Percentiles rank a stretch among this genome's conserved stretches.
phyloP scores from a whole-genome alignment of 37 sponge, comb jelly and placozoan species.

The Spongilla lacustris region DNA sequence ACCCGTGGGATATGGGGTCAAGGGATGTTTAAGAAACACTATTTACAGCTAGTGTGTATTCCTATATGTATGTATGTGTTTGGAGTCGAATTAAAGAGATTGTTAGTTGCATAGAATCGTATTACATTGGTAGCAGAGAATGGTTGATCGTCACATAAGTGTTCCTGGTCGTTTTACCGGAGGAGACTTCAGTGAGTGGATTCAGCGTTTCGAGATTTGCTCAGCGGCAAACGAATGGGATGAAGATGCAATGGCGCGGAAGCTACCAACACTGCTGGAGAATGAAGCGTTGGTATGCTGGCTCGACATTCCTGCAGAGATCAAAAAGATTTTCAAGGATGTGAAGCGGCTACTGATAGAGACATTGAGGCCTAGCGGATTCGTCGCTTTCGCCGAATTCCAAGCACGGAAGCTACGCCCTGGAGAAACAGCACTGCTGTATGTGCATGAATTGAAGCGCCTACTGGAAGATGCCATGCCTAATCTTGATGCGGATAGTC shows the following conservation, averaged over 20 bases:
- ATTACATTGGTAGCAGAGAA: constrained; percentile 66
- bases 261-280: constrained; percentile 42
- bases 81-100: background rate
- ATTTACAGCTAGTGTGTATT: too few relatives aligned
- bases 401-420: constrained; percentile 37
- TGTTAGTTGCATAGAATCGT: background rate
- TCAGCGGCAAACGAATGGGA: constrained; percentile 34
- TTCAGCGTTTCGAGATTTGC: constrained; percentile 42
- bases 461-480: constrained; percentile 66
- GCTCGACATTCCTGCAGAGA: constrained; percentile 31
- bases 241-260: constrained; percentile 17
- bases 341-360: too few relatives aligned
- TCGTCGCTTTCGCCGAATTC: constrained; percentile 44
- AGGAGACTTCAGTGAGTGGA: constrained; percentile 32
- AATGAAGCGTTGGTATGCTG: constrained; percentile 48
- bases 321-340: background rate
- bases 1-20: too few relatives aligned
- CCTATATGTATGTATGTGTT: background rate
- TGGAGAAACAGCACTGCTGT: constrained; percentile 39
- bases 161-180: constrained; percentile 22
- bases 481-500: constrained; percentile 17
- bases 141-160: constrained; percentile 17
- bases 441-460: constrained; percentile 41
- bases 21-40: too few relatives aligned
- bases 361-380: constrained; percentile 13